A percentile compares a stretch with the other conserved stretches of the same genome.
phyloP scores from a whole-genome alignment of 2,888 invertebrate genomes.

The Netelia virgata region DNA sequence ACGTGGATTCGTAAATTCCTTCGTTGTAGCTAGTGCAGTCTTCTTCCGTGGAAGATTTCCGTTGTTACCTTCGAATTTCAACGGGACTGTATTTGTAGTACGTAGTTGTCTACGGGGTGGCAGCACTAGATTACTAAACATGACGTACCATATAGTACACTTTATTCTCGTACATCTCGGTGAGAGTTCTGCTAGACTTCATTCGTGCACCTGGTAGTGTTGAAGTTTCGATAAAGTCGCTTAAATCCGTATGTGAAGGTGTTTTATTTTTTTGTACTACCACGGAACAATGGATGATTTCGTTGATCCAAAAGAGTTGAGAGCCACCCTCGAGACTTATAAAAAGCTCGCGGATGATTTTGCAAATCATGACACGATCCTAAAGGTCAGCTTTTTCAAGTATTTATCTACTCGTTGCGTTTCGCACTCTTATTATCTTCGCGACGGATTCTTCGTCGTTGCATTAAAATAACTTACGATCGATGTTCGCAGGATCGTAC shows the following conservation, averaged over 20 bases:
- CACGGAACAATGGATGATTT: slow-evolving; percentile 76
- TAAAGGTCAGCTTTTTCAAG: slow-evolving; percentile 78
- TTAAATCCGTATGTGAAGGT: slow-evolving; percentile 45
- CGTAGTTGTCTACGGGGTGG: background rate
- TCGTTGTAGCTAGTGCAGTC: background rate
- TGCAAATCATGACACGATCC: slow-evolving; percentile 83
- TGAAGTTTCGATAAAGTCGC: slow-evolving; percentile 24
- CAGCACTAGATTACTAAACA: background rate
- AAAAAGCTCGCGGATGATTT: slow-evolving; percentile 82
- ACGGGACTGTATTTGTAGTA: background rate
- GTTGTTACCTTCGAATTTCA: slow-evolving; percentile 3
- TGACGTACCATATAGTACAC: background rate
- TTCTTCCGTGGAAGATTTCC: background rate
- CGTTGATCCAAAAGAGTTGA: slow-evolving; percentile 80
- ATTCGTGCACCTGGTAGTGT: slow-evolving; percentile 15
- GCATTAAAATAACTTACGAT: background rate
- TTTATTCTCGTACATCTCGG: background rate
- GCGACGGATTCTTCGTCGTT: background rate
- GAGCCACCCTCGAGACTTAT: slow-evolving; percentile 81
- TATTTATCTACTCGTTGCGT: slow-evolving; percentile 8
- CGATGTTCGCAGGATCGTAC: slow-evolving; percentile 80
- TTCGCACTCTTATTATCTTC: background rate
- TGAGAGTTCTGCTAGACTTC: slow-evolving; percentile 45
- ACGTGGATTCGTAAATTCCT: background rate
- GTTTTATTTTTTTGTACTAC: slow-evolving; percentile 10